A percentile compares a stretch with the other conserved stretches of the same genome.
These are phyloP conservation scores for Planiliza haematocheilus DNA, from an alignment of 2,113 vertebrate genomes.

Conservation along the genomic window DNA sequence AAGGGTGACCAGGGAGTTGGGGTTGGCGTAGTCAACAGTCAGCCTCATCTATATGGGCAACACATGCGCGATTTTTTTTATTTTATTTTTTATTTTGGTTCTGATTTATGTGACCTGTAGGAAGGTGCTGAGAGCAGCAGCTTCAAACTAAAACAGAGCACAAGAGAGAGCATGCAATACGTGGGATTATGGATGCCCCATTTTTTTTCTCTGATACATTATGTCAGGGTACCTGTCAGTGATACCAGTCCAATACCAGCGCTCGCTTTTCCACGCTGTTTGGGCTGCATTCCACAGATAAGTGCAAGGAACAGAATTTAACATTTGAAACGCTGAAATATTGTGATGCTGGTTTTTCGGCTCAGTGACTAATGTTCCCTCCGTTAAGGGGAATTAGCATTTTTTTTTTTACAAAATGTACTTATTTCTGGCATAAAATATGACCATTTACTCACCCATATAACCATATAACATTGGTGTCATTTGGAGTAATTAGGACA, in stretches of 20 bases:
- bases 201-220: background rate
- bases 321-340: background rate
- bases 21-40: too few species aligned
- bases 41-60: background rate
- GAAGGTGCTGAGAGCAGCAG: background rate
- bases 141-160: background rate
- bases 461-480: too few species aligned
- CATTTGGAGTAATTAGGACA: too few species aligned
- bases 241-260: background rate
- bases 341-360: too few species aligned
- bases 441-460: too few species aligned
- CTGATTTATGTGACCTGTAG: background rate
- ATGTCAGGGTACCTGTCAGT: slow-evolving; percentile 7
- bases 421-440: too few species aligned
- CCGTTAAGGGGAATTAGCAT: too few species aligned
- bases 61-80: background rate
- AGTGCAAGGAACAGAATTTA: slow-evolving; percentile 3
- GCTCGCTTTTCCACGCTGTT: background rate
- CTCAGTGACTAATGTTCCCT: background rate
- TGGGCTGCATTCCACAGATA: background rate
- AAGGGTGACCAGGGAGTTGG: too few species aligned
- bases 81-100: too few species aligned
- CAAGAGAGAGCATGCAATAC: background rate
- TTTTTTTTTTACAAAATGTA: too few species aligned
- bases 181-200: background rate